A percentile compares a stretch with the other conserved stretches of the same genome.
Evolutionary conservation across 2,113 vertebrate species (phyloP).

Genomic region (human (Homo sapiens)): GRCh38 chr13:99246501-99247000

Average conservation of each 20-base stretch:
- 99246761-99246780: constrained; percentile 5
- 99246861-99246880: constrained; percentile 14
- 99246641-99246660: neutral
- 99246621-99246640: neutral
- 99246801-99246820: neutral
- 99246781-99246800: constrained; percentile 2
- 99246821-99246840: neutral
- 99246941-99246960: neutral
- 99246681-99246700: constrained; percentile 23
- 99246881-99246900: neutral
- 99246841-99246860: neutral
- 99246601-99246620: neutral
- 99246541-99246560: neutral
- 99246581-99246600: neutral
- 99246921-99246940: neutral
- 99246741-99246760: neutral
- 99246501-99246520: neutral
- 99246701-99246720: neutral
- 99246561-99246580: neutral
- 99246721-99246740: neutral
- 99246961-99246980: constrained; percentile 31
- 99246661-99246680: neutral
- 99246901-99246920: constrained; percentile 19
- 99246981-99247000: neutral
- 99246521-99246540: neutral